phyloP scores from a whole-genome alignment of 2,888 invertebrate species.

The Cyrtodaria siliqua region DNA sequence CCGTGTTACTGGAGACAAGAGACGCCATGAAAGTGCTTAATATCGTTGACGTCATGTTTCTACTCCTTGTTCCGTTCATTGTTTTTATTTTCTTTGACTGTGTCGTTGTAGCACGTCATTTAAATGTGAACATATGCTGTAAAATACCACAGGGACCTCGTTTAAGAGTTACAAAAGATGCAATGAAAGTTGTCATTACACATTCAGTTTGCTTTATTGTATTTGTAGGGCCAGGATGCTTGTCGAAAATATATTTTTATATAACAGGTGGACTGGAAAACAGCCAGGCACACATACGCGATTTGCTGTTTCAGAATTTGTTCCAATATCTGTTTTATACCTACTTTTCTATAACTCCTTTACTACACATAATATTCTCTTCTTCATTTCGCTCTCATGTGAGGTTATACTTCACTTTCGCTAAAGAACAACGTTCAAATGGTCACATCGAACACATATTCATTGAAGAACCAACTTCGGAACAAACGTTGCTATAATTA shows the following conservation, averaged over 20 bases:
- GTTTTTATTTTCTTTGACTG: slow-evolving; percentile 67
- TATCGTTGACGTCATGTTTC: slow-evolving; percentile 68
- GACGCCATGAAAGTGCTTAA: slow-evolving; percentile 69
- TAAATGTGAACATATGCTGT: slow-evolving; percentile 23
- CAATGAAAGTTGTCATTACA: slow-evolving; percentile 63
- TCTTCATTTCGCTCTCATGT: slow-evolving; percentile 50
- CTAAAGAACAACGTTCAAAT: slow-evolving; percentile 19
- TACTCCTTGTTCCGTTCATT: slow-evolving; percentile 69
- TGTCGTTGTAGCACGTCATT: slow-evolving; percentile 37
- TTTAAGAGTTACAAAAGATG: slow-evolving; percentile 57
- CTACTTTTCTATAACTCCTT: slow-evolving; percentile 72
- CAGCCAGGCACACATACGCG: slow-evolving; percentile 43
- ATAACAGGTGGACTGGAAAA: slow-evolving; percentile 52
- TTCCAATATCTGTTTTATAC: slow-evolving; percentile 74
- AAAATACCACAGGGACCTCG: slow-evolving; percentile 20
- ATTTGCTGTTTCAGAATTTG: slow-evolving; percentile 66
- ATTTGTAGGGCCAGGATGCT: slow-evolving; percentile 70
- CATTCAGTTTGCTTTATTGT: slow-evolving; percentile 69
- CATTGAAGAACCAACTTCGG: slow-evolving; percentile 22
- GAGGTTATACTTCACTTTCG: slow-evolving; percentile 30
- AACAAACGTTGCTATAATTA: slow-evolving; percentile 39
- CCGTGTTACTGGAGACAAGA: slow-evolving; percentile 71
- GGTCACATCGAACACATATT: slow-evolving; percentile 8
- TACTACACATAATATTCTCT: slow-evolving; percentile 68
- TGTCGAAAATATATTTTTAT: slow-evolving; percentile 67